Conservation (phyloP, 2,888 invertebrate species). For the Tenthredo livida region DNA sequence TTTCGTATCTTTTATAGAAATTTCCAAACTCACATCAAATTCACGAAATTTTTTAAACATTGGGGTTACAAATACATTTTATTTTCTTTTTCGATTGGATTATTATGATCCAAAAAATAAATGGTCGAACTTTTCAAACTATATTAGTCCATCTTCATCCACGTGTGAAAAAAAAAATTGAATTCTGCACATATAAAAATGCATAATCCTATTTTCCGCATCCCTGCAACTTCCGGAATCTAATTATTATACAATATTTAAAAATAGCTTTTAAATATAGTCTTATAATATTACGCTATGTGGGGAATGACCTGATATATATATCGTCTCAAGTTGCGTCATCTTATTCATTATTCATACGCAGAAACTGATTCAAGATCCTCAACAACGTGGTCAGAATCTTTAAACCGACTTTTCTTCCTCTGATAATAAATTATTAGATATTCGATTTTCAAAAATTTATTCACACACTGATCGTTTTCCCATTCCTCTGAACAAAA, state of each 20-base stretch:
- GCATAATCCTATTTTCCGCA: neutral
- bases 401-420: neutral
- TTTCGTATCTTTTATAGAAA: no score
- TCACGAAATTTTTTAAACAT: no score
- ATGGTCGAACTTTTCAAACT: no score
- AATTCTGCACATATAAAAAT: no score
- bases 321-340: constrained; percentile 40
- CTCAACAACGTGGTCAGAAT: neutral
- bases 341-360: constrained; percentile 15
- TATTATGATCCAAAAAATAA: no score
- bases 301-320: constrained; percentile 47
- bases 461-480: neutral
- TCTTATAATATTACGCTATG: neutral
- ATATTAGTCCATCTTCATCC: no score
- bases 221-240: neutral
- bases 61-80: no score
- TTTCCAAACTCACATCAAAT: no score
- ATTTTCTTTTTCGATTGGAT: no score
- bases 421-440: neutral
- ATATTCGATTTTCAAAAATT: neutral
- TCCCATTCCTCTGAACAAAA: neutral
- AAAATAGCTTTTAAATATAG: neutral
- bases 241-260: neutral
- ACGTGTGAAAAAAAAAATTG: no score
- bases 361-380: neutral